phyloP scores from a whole-genome alignment of 2,797 vertebrate species.

The Mallotus villosus region DNA sequence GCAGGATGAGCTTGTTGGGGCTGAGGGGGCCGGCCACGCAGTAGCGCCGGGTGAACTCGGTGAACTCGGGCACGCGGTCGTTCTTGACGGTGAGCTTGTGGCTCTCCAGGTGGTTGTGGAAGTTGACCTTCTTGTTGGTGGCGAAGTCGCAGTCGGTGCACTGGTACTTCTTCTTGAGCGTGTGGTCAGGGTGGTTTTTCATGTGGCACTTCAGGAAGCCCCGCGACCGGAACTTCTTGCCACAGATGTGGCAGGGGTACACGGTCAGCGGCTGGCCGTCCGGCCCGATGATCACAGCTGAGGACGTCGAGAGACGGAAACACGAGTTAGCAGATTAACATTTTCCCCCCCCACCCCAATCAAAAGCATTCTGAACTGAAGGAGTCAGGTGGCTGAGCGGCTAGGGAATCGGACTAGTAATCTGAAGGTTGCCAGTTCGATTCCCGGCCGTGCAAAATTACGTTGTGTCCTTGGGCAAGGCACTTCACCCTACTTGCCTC shows the following conservation, averaged over 20 bases:
- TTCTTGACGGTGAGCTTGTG: slow-evolving; percentile 84
- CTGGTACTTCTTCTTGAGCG: slow-evolving; percentile 82
- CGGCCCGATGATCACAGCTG: slow-evolving; percentile 88
- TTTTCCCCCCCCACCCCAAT: no score
- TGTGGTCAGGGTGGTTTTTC: slow-evolving; percentile 84
- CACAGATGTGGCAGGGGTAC: slow-evolving; percentile 89
- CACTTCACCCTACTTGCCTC: no score
- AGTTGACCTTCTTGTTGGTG: slow-evolving; percentile 89
- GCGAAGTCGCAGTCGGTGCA: slow-evolving; percentile 91
- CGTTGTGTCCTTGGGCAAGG: no score
- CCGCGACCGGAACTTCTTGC: slow-evolving; percentile 88
- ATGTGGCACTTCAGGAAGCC: slow-evolving; percentile 88
- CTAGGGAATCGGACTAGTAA: no score
- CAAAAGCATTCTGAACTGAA: no score
- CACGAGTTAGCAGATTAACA: background rate
- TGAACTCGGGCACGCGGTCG: slow-evolving; percentile 81
- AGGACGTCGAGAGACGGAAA: slow-evolving; percentile 23
- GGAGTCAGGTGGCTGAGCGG: no score
- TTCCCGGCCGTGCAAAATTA: no score
- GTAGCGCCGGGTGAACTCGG: slow-evolving; percentile 62
- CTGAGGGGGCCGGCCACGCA: slow-evolving; percentile 72
- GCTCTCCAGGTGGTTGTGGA: slow-evolving; percentile 89
- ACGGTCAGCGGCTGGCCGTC: slow-evolving; percentile 87
- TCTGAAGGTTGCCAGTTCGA: no score
- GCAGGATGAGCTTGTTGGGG: slow-evolving; percentile 86